Conservation (phyloP, 2,888 invertebrate genomes). For the Nephrotoma guestfalica region DNA sequence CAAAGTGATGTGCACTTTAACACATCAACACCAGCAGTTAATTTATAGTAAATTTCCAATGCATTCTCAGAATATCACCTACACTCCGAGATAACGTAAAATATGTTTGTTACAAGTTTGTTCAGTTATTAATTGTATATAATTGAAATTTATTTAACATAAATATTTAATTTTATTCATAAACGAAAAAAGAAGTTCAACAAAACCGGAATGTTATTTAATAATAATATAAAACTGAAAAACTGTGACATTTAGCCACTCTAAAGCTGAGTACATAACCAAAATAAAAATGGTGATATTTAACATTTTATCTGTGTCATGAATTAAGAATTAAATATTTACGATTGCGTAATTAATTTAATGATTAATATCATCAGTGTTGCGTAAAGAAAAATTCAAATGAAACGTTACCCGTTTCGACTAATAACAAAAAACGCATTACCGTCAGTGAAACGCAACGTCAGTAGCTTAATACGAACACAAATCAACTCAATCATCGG, state of each 20-base stretch:
- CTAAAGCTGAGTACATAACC: background rate
- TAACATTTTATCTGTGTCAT: background rate
- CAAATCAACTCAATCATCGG: no score
- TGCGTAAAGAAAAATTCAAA: no score
- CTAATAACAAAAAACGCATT: no score
- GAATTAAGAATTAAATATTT: background rate
- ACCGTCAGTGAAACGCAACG: no score
- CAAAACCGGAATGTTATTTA: background rate
- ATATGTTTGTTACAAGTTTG: background rate
- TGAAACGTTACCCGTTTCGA: no score
- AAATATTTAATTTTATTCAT: background rate
- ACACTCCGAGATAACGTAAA: background rate
- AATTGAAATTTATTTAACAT: background rate
- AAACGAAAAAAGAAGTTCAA: background rate
- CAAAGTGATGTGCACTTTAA: no score
- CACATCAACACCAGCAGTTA: no score
- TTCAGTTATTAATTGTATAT: background rate
- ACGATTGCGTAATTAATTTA: background rate
- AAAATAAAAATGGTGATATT: background rate
- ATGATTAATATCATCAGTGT: background rate
- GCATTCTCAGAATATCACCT: background rate
- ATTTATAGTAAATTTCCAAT: background rate
- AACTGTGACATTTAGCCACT: background rate
- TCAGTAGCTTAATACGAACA: no score
- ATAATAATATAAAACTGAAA: background rate